Evolutionary conservation across 1,140 invertebrate species (phyloP).

Genomic region (Eriocheir sinensis): DNA sequence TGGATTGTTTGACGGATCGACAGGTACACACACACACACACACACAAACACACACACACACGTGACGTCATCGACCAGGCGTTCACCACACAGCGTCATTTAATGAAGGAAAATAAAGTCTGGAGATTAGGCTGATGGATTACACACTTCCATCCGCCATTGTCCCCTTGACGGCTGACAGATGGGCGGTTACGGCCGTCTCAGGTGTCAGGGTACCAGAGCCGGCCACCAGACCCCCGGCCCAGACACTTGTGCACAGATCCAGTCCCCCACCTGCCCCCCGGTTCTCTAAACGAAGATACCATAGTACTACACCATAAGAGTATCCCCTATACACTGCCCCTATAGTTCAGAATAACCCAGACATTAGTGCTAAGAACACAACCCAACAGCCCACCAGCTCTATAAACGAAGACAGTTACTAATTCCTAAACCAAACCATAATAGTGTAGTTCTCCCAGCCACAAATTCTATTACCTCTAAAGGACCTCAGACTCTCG

Average conservation of each 20-base stretch:
- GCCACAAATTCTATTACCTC: too few species aligned
- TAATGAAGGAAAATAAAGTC: slow-evolving; percentile 64
- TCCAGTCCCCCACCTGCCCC: not conserved
- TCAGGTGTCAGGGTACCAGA: slow-evolving; percentile 3
- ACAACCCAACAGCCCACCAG: not conserved
- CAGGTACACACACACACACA: slow-evolving; percentile 46
- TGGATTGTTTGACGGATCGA: not conserved
- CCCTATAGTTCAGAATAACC: not conserved
- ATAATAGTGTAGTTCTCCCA: too few species aligned
- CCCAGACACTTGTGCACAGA: not conserved
- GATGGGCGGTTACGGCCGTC: slow-evolving; percentile 47
- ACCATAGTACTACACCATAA: too few species aligned
- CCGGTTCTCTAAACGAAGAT: not conserved
- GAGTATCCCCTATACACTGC: not conserved
- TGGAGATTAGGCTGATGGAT: slow-evolving; percentile 60
- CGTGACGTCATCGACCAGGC: not conserved
- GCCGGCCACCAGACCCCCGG: not conserved
- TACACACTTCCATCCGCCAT: slow-evolving; percentile 59
- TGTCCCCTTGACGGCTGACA: slow-evolving; percentile 58
- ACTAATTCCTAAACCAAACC: too few species aligned
- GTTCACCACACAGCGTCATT: slow-evolving; percentile 39
- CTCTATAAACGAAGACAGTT: too few species aligned
- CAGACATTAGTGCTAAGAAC: too few species aligned
- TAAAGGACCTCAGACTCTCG: too few species aligned
- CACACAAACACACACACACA: not conserved